A percentile compares a stretch with the other conserved stretches of the same genome.
Evolutionary conservation across 2,888 invertebrate genomes (phyloP).

Genomic region (Ichneumoninae sp.): DNA sequence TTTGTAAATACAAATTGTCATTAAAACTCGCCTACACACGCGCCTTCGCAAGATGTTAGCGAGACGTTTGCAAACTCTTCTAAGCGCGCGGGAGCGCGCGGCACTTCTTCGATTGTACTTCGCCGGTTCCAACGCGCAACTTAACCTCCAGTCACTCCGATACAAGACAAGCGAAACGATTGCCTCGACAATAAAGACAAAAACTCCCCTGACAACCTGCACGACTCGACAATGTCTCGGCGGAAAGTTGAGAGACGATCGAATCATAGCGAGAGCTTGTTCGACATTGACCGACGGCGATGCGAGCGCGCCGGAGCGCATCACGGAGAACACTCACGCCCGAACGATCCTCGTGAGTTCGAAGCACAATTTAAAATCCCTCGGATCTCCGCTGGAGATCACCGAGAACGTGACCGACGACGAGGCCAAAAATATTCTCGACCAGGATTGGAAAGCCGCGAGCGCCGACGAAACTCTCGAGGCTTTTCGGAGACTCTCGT

Average conservation of each 20-base stretch:
- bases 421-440: conserved; percentile 76
- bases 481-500: conserved; percentile 81
- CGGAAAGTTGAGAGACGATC: background rate
- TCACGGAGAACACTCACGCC: conserved; percentile 84
- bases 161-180: background rate
- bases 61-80: conserved; percentile 49
- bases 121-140: conserved; percentile 39
- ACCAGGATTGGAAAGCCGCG: conserved; percentile 71
- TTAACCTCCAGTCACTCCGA: conserved; percentile 57
- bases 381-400: conserved; percentile 24
- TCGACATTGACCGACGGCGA: background rate
- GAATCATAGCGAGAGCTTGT: conserved; percentile 4
- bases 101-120: conserved; percentile 22
- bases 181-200: conserved; percentile 14
- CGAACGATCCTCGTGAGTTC: conserved; percentile 82
- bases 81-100: conserved; percentile 33
- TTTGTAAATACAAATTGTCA: background rate
- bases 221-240: background rate
- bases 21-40: background rate
- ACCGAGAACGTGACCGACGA: conserved; percentile 67
- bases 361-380: conserved; percentile 42
- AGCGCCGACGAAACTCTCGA: conserved; percentile 80
- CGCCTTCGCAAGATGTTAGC: conserved; percentile 50
- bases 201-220: background rate
- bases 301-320: conserved; percentile 69